Base-by-base conservation (phyloP, 1,140 invertebrate genomes). In the Trachelipus rathkii region DNA sequence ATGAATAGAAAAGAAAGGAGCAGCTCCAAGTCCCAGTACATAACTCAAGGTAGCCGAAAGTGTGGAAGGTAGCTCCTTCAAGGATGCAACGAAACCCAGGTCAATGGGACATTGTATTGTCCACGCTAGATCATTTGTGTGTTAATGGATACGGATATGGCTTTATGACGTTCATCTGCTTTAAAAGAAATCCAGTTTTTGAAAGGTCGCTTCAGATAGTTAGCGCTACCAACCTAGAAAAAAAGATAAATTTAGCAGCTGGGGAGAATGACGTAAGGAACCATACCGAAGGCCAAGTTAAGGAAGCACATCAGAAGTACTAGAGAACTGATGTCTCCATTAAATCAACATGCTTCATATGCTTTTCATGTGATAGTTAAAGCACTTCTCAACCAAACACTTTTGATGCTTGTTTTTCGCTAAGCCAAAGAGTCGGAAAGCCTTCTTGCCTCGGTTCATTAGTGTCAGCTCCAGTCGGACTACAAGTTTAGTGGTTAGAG, bases 71-170 rank as follows among this genome's bases (percentile, higher is more conserved):
- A n/a, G n/a, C n/a, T n/a, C 50, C 11, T 60, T 15, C 81, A 82
- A 84, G 73, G 86, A 82, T 78, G 83, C 84, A 71, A 83, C 84
- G 60, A 0, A 93, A 94, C 82, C 92, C 92, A 6, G 93, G 94
- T 83, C 93, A 92, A 0, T 94, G 93, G 92, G 92, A 94, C 82
- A 94, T 94, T 86, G 85, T 95, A 23, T 90, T 81, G 11, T 78
- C 91, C 0, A 93, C 91, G n/a, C n/a, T 0, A 93, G 93, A 85
- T 89, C 90, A 0, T 91, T 92, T 75, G 91, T n/a, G 92, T 11
- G 92, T 91, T 0, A 93, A 93, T 81, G 92, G 92, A 24, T 93
- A 92, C 80, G 92, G 92, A 5, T 94, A 93, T 82, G 92, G 92
- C 21, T 81, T 78, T 74, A 81, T 81, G n/a, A 44, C 77, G 78